Conservation (phyloP, 2,888 invertebrate species). For the Epistrophe grossulariae region DNA sequence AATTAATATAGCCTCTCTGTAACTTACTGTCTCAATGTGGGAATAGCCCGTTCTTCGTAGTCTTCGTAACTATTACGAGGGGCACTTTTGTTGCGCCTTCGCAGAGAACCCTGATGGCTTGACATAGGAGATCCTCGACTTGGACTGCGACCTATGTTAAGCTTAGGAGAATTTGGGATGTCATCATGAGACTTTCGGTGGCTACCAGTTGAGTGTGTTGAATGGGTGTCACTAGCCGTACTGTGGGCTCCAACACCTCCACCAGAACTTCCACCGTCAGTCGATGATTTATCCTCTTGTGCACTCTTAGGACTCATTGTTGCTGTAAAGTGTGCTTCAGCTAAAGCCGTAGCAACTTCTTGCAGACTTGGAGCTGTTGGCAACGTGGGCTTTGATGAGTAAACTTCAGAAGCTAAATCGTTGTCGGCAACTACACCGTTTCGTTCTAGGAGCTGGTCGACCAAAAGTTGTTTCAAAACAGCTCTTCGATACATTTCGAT, state of each 20-base stretch:
- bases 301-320: slow-evolving; percentile 80
- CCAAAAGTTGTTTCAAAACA: slow-evolving; percentile 89
- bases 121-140: slow-evolving; percentile 85
- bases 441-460: slow-evolving; percentile 91
- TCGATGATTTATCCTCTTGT: slow-evolving; percentile 81
- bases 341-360: slow-evolving; percentile 82
- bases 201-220: slow-evolving; percentile 76
- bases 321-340: slow-evolving; percentile 80
- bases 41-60: slow-evolving; percentile 93
- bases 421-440: slow-evolving; percentile 85
- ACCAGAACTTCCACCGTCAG: slow-evolving; percentile 79
- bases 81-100: slow-evolving; percentile 88
- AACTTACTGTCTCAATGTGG: slow-evolving; percentile 92
- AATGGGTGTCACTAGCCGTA: slow-evolving; percentile 76
- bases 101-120: slow-evolving; percentile 85
- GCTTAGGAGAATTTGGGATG: slow-evolving; percentile 82
- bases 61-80: slow-evolving; percentile 91
- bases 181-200: slow-evolving; percentile 82
- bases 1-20: background rate
- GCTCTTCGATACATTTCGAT: slow-evolving; percentile 93
- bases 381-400: slow-evolving; percentile 82
- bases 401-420: slow-evolving; percentile 82
- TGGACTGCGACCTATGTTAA: slow-evolving; percentile 81
- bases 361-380: slow-evolving; percentile 83
- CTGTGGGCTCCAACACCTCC: slow-evolving; percentile 61